Conservation (phyloP, 2,888 invertebrate genomes). For the Sinohyriopsis cumingii region DNA sequence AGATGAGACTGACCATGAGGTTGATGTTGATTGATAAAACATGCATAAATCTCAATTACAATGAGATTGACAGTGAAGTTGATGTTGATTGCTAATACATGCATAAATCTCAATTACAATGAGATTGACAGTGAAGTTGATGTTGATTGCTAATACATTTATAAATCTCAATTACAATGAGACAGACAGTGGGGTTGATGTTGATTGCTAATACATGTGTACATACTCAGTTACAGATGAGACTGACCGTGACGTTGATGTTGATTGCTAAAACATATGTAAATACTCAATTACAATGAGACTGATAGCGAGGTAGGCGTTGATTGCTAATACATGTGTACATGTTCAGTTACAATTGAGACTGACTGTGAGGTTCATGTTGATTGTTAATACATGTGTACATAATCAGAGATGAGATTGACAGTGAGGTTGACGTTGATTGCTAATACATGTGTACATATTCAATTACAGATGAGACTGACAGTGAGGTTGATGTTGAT, state of each 20-base stretch:
- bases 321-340: not conserved
- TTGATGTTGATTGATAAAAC: constrained; percentile 39
- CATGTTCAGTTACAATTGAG: constrained; percentile 22
- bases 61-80: constrained; percentile 1
- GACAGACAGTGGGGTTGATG: constrained; percentile 1
- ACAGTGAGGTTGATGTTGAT: not conserved
- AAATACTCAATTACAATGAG: not conserved
- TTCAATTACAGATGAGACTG: not conserved
- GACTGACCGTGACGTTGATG: constrained; percentile 54
- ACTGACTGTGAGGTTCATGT: constrained; percentile 59
- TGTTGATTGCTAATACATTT: not conserved
- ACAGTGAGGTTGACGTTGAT: no score
- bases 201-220: not conserved
- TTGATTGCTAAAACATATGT: not conserved
- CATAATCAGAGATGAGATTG: not conserved
- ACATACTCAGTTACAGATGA: constrained; percentile 44
- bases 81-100: not conserved
- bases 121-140: constrained; percentile 61
- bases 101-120: constrained; percentile 18
- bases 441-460: no score
- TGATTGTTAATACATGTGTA: not conserved
- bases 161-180: not conserved
- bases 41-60: no score
- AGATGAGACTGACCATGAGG: constrained; percentile 64
- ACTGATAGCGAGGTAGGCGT: not conserved